Conservation (phyloP, 2,888 invertebrate species). For the Coremacera marginata region DNA sequence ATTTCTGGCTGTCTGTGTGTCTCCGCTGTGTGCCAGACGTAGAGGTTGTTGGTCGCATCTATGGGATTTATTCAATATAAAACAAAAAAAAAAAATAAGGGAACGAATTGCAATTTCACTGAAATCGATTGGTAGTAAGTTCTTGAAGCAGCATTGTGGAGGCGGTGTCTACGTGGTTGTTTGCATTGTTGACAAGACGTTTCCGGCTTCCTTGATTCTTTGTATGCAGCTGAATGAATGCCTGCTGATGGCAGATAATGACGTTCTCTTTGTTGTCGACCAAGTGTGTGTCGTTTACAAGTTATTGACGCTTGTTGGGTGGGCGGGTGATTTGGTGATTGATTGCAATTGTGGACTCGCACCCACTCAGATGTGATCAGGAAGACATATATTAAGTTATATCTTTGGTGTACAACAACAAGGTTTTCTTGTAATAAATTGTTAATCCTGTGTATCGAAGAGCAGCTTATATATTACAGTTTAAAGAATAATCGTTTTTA, state of each 20-base stretch:
- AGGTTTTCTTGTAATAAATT: neutral
- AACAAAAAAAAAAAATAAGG: neutral
- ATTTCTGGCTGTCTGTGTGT: too few relatives aligned
- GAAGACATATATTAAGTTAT: too few relatives aligned
- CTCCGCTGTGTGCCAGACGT: too few relatives aligned
- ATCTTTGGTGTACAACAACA: neutral
- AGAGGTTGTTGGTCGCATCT: too few relatives aligned
- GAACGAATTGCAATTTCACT: neutral
- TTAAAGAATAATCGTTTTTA: too few relatives aligned
- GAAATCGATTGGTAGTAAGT: neutral
- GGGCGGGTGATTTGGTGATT: neutral
- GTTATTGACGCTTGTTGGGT: slow-evolving; percentile 17
- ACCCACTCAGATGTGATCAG: too few relatives aligned
- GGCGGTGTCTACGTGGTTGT: neutral
- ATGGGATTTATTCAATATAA: neutral
- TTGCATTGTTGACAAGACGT: slow-evolving; percentile 21
- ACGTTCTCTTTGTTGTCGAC: slow-evolving; percentile 31
- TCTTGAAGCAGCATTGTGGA: too few relatives aligned
- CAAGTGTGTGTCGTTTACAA: slow-evolving; percentile 27
- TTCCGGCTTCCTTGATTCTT: slow-evolving; percentile 35
- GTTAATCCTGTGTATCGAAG: too few relatives aligned
- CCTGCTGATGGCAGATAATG: slow-evolving; percentile 24
- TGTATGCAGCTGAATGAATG: slow-evolving; percentile 2
- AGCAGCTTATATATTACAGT: too few relatives aligned
- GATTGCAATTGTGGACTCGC: neutral